These are phyloP conservation scores for Eupsilia transversa DNA, from an alignment of 2,888 invertebrate species.

Conservation along the genomic window DNA sequence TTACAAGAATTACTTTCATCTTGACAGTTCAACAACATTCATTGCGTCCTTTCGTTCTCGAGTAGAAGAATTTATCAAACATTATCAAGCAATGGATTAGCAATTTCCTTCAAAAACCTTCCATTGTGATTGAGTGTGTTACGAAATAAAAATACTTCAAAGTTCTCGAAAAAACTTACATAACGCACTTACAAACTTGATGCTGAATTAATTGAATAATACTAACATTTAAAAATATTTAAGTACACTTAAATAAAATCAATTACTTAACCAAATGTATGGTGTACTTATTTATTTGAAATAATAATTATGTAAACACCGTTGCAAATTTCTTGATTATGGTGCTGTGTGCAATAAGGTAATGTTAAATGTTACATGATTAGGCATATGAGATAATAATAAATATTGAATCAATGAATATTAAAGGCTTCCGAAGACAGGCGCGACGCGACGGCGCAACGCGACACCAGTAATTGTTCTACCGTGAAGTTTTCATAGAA, in stretches of 20 bases:
- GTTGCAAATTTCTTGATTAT: constrained; percentile 25
- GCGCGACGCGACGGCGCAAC: too few relatives aligned
- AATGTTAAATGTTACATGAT: constrained; percentile 11
- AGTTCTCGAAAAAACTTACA: not conserved
- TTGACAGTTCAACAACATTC: too few relatives aligned
- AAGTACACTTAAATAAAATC: not conserved
- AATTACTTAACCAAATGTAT: constrained; percentile 26
- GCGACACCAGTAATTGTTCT: too few relatives aligned
- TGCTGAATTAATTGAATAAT: not conserved
- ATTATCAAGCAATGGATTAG: too few relatives aligned
- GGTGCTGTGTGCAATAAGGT: constrained; percentile 23
- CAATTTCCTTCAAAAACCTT: too few relatives aligned
- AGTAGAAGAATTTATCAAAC: too few relatives aligned
- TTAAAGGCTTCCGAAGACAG: too few relatives aligned
- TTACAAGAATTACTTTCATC: too few relatives aligned
- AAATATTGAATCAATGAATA: not conserved
- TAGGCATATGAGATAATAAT: not conserved
- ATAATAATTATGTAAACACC: constrained; percentile 4
- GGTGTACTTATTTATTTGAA: constrained; percentile 34
- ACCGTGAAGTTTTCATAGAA: too few relatives aligned
- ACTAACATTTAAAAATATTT: not conserved
- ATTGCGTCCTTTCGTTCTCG: too few relatives aligned
- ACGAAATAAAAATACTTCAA: not conserved
- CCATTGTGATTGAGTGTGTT: too few relatives aligned
- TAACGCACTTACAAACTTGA: not conserved